Base-by-base conservation (phyloP, 2,888 invertebrate genomes). In the Timema cristinae region DNA sequence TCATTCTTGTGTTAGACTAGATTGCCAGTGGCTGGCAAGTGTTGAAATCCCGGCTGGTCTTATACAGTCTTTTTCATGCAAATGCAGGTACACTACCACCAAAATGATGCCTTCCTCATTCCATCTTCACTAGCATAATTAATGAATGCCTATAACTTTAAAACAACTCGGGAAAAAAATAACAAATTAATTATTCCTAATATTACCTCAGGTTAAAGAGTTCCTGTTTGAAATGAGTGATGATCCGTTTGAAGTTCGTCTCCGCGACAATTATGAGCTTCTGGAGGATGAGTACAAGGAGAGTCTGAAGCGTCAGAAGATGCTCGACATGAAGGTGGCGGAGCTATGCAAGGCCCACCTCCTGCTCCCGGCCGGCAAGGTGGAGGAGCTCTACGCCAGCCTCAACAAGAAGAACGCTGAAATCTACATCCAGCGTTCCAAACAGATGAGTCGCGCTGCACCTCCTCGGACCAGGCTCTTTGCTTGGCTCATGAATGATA, bases 211-310 rank as follows among this genome's bases (percentile, higher is more conserved):
- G 91, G 89, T 94, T 47, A 91, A 95, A 83, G 92, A 93, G 79
- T 91, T 96, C 79, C 81, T 92, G 2, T 89, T 99, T 77, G 97
- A 98, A 84, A 90, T 99, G 84, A 93, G 93, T 76, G 99, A 99
- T 80, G 98, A 99, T 87, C 98, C 98, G 0, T 98, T 99, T 80
- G 99, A 99, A 84, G 96, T 98, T 5, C 95, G 94, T 79, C 84
- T 99, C 8, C 88, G 97, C 0, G 97, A 98, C 78, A 98, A 98
- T 81, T 98, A 95, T 81, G 97, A 97, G 80, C 85, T 98, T 0
- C 82, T 97, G 67, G 95, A 95, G 79, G 98, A 99, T 79, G 98
- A 99, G 81, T 95, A 95, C 79, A 91, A 93, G 77, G 98, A 99
- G 81, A 94, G 94, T 79, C 87, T 95, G 78, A 96, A 96, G 80